Evolutionary conservation across 2,888 invertebrate species (phyloP).

Genomic region (Drepanosiphum platanoidis): DNA sequence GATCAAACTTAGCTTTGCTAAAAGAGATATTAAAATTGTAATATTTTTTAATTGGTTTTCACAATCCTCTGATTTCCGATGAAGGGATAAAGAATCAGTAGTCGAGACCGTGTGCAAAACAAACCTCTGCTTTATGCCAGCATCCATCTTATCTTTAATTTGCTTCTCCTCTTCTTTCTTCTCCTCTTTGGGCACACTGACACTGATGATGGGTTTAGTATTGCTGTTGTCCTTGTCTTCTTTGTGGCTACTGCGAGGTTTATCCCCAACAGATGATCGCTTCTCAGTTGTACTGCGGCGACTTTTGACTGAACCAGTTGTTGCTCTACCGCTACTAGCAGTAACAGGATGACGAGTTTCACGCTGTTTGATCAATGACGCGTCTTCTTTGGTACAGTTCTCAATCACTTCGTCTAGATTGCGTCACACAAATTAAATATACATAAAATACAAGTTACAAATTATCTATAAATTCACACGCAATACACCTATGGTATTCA

Average conservation of each 20-base stretch:
- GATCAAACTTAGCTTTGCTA: conserved; percentile 40
- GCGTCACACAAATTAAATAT: conserved; percentile 61
- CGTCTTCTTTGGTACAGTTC: conserved; percentile 50
- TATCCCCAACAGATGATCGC: conserved; percentile 49
- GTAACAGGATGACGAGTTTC: conserved; percentile 51
- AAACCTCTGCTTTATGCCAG: conserved; percentile 58
- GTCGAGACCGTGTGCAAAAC: conserved; percentile 57
- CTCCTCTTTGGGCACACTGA: conserved; percentile 42
- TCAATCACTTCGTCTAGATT: conserved; percentile 60
- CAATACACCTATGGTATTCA: conserved; percentile 8
- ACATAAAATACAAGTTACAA: conserved; percentile 53
- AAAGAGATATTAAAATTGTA: conserved; percentile 22
- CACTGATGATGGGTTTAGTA: conserved; percentile 41
- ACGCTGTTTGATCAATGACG: conserved; percentile 28
- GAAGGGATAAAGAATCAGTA: conserved; percentile 55
- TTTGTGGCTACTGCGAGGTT: conserved; percentile 50
- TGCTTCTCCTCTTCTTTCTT: conserved; percentile 57
- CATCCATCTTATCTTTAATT: conserved; percentile 55
- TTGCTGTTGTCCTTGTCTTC: conserved; percentile 53
- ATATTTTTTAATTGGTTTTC: conserved; percentile 39
- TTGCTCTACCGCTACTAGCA: conserved; percentile 42
- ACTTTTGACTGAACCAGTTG: conserved; percentile 51
- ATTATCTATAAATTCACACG: conserved; percentile 43
- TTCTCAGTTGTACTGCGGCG: conserved; percentile 50
- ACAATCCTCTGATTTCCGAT: conserved; percentile 43